Evolutionary conservation across 2,113 vertebrate species (phyloP), one percentile per base, ranked within the genome.

Genomic region (Eudyptes chrysolophus): DNA sequence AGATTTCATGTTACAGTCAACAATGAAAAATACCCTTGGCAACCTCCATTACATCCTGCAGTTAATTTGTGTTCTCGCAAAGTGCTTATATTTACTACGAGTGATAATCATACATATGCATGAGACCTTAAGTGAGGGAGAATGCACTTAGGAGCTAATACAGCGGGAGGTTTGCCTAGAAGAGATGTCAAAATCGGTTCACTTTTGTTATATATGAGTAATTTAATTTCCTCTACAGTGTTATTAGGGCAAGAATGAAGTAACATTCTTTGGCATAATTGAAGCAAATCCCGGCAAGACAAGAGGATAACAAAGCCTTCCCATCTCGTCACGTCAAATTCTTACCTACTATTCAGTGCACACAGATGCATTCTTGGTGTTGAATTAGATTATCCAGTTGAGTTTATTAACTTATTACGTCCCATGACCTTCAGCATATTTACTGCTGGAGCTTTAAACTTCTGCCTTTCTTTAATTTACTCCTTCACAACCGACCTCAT

Each of bases 101-200:
- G 84, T 85, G 89, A 92, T 97, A 92, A 90, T 91, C 92, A 97
- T 97, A 90, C 96, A 97, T 97, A 97, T 96, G 81, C 92, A 97
- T 97, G 97, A 97, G 96, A 64, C 95, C 93, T 89, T 93, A 93
- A 96, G 93, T 92, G 93, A 96, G 80, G 90, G 93, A 94, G 90
- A 97, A 95, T 65, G 77, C 0, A 22, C 94, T 97, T 30, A 81
- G 97, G 95, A 94, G 64, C 92, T 81, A 49, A 85, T 92, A 84
- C 92, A 91, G 92, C 36, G 0, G 94, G 96, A 94, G 90, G 74
- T 84, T 90, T 96, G 94, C 94, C 96, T 92, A 49, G 92, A 81
- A 96, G 82, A 97, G 95, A 96, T 96, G 96, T 97, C 97, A 97
- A 86, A 97, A 95, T 92, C 93, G 57, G 92, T 97, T 97, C 94